phyloP scores from a whole-genome alignment of 2,113 vertebrate species.

The Ammodramus savannarum region DNA sequence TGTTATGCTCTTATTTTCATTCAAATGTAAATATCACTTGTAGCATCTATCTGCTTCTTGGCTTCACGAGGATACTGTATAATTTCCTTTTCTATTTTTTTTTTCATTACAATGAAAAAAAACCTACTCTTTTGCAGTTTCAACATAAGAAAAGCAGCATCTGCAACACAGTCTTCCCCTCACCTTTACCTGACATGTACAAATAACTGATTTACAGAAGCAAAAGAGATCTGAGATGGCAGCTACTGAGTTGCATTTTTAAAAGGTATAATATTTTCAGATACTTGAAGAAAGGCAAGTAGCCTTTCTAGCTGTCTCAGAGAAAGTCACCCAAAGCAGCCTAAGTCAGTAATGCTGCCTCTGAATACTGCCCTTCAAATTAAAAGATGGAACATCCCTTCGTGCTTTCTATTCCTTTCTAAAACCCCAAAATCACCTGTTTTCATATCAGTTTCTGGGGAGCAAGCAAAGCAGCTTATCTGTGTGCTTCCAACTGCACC shows the following conservation, averaged over 20 bases:
- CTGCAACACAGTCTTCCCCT: background rate
- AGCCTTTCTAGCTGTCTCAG: background rate
- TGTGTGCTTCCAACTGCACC: background rate
- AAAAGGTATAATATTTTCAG: background rate
- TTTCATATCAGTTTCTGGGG: background rate
- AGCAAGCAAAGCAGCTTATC: background rate
- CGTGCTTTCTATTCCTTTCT: background rate
- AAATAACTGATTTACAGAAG: background rate
- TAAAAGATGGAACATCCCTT: background rate
- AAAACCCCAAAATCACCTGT: background rate
- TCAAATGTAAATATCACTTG: constrained; percentile 55
- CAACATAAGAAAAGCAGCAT: background rate
- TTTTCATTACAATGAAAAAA: background rate
- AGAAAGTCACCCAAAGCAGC: background rate
- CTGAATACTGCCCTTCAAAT: background rate
- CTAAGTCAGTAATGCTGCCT: background rate
- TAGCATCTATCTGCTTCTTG: background rate
- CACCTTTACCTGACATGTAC: background rate
- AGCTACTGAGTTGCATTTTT: background rate
- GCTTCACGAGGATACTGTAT: background rate
- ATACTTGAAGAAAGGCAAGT: background rate
- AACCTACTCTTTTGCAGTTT: background rate
- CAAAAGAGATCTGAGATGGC: background rate
- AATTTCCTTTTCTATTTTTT: background rate
- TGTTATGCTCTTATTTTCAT: constrained; percentile 37